These are phyloP conservation scores for Catonia carolina DNA, from an alignment of 2,888 invertebrate genomes.

Conservation along the genomic window DNA sequence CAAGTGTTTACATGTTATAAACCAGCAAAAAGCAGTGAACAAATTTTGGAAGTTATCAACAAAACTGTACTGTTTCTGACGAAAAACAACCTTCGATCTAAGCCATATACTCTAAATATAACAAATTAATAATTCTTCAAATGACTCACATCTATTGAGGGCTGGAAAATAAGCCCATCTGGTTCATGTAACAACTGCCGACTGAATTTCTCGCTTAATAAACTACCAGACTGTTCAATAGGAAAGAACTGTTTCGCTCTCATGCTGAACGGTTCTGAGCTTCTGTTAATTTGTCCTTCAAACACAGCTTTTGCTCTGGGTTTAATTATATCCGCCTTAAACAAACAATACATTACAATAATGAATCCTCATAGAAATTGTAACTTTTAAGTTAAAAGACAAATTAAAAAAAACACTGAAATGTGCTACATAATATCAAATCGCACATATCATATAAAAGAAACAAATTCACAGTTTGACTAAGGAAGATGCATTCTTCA, in stretches of 20 bases:
- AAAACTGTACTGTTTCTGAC: too few relatives aligned
- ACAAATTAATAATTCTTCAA: too few relatives aligned
- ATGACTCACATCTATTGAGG: conserved; percentile 62
- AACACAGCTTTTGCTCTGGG: conserved; percentile 67
- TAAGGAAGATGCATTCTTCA: too few relatives aligned
- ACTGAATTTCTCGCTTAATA: conserved; percentile 79
- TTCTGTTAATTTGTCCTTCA: conserved; percentile 64
- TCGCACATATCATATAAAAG: too few relatives aligned
- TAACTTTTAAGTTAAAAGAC: too few relatives aligned
- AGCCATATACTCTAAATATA: too few relatives aligned
- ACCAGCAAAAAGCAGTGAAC: too few relatives aligned
- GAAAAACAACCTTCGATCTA: too few relatives aligned
- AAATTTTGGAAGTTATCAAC: too few relatives aligned
- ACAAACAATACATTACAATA: background rate
- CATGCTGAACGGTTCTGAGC: conserved; percentile 82
- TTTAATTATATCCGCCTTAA: conserved; percentile 36
- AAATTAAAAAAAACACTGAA: background rate
- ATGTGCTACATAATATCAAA: too few relatives aligned
- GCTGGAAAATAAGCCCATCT: conserved; percentile 97
- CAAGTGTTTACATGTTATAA: too few relatives aligned
- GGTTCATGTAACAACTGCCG: conserved; percentile 85
- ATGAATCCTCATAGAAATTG: background rate
- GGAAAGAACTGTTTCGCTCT: conserved; percentile 90
- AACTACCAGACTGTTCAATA: conserved; percentile 58
- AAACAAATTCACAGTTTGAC: too few relatives aligned